Evolutionary conservation across 1,140 invertebrate species (phyloP).

Genomic region (Drosophila aff.): DNA sequence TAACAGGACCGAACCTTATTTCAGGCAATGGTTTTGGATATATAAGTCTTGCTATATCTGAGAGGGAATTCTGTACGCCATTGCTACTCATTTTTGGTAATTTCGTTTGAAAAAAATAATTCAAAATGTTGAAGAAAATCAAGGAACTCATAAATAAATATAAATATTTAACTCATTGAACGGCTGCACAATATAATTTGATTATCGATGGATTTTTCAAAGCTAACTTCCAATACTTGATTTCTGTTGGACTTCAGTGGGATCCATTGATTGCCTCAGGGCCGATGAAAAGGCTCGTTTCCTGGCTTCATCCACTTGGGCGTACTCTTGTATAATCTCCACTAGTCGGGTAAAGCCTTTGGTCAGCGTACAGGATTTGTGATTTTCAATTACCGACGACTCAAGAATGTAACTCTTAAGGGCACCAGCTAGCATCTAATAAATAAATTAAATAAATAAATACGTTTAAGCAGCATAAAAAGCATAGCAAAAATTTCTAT

Average conservation of each 20-base stretch:
- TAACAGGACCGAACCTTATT: conserved; percentile 36
- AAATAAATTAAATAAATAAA: neutral
- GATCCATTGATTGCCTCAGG: neutral
- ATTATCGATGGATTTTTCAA: neutral
- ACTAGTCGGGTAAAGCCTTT: conserved; percentile 12
- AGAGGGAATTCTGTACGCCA: neutral
- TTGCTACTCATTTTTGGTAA: conserved; percentile 5
- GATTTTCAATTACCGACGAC: conserved; percentile 25
- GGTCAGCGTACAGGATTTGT: conserved; percentile 29
- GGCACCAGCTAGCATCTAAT: conserved; percentile 26
- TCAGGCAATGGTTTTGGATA: conserved; percentile 53
- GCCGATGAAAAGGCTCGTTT: conserved; percentile 35
- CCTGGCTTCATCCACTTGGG: conserved; percentile 24
- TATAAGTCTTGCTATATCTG: neutral
- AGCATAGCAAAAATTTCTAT: neutral
- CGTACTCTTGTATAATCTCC: conserved; percentile 36
- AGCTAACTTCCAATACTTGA: conserved; percentile 8
- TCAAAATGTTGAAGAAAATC: neutral
- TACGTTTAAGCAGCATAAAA: neutral
- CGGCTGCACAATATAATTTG: conserved; percentile 5
- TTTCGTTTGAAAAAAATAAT: neutral
- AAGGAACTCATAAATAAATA: neutral
- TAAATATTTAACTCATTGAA: neutral
- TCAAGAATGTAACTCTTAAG: conserved; percentile 33
- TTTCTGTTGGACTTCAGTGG: neutral